These are phyloP conservation scores for Oreortyx pictus DNA, from an alignment of 2,797 vertebrate genomes.

Conservation along the genomic window DNA sequence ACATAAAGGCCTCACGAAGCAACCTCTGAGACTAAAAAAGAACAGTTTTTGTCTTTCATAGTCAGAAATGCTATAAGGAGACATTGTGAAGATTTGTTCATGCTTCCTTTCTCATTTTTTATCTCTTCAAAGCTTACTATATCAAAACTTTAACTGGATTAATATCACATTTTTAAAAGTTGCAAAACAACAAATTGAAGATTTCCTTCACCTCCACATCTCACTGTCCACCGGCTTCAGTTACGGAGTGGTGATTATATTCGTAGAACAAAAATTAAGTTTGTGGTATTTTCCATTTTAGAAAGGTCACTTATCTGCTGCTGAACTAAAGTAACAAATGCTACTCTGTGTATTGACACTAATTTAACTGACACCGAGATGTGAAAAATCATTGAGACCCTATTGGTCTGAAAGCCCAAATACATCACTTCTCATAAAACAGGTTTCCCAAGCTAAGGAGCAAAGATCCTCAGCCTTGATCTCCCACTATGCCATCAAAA, in stretches of 20 bases:
- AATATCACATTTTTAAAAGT: background rate
- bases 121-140: background rate
- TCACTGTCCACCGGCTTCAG: background rate
- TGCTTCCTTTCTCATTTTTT: background rate
- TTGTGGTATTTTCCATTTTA: background rate
- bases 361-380: slow-evolving; percentile 28
- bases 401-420: slow-evolving; percentile 17
- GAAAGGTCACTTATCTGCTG: background rate
- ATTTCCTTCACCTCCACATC: background rate
- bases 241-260: background rate
- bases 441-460: background rate
- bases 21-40: too few relatives aligned
- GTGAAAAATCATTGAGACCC: background rate
- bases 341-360: background rate
- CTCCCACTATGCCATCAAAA: slow-evolving; percentile 25
- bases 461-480: slow-evolving; percentile 49
- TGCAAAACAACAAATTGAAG: background rate
- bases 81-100: background rate
- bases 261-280: background rate
- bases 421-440: background rate
- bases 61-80: background rate
- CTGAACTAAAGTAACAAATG: background rate
- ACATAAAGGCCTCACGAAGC: too few relatives aligned
- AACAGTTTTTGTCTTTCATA: too few relatives aligned
- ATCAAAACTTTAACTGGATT: background rate